Evolutionary conservation across 2,888 invertebrate species (phyloP), one percentile per base, ranked within the genome.

Genomic region (Hesperia comma): DNA sequence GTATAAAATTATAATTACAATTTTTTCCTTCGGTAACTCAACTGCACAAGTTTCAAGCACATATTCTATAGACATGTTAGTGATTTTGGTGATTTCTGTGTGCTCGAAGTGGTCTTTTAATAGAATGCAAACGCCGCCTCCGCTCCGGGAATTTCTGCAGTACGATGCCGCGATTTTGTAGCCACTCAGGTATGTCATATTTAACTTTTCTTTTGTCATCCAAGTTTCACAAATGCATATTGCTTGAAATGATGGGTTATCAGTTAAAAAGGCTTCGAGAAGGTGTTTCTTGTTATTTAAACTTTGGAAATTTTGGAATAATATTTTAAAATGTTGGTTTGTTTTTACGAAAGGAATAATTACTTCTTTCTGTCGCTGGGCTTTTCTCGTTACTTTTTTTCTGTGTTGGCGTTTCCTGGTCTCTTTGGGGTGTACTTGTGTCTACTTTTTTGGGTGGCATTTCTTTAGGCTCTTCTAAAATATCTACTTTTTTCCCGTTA

Each of bases 291-390:
- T 56, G 19, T 56, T 56, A 40, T 19, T 19, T 19, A 56, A n/a
- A 19, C 56, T 56, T 56, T 56, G 56, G n/a, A 56, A 56, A 14
- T 56, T 56, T 40, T 56, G 56, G n/a, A 19, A 56, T 8, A 56
- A 8, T 5, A 56, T n/a, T n/a, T n/a, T n/a, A n/a, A n/a, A n/a
- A n/a, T n/a, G n/a, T n/a, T n/a, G n/a, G n/a, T n/a, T n/a, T 56
- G 46, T n/a, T 15, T 8, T 8, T 46, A 6, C 46, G 46, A 46
- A 46, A 46, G 46, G 46, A 40, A 56, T 40, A 33, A 33, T n/a
- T 54, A 2, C n/a, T n/a, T n/a, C n/a, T 54, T 32, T 14, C n/a
- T 54, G 15, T n/a, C 15, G 1, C 15, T 46, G n/a, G n/a, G 8
- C 15, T 46, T 2, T 17, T 8, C 2, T n/a, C 15, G 3, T n/a